Evolutionary conservation across 1,140 invertebrate genomes (phyloP).

Genomic region (Drosophila bocki): DNA sequence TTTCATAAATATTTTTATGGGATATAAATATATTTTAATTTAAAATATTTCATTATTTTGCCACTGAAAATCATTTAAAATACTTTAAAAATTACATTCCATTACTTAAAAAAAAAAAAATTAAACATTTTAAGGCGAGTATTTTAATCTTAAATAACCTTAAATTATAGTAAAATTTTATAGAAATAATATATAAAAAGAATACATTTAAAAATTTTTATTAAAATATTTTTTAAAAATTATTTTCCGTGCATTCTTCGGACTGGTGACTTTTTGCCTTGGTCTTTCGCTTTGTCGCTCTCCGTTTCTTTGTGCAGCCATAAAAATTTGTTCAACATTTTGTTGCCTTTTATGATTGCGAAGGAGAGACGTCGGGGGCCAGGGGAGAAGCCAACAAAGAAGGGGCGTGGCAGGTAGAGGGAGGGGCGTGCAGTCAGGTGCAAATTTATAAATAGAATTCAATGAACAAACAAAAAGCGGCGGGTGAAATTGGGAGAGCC

Average conservation of each 20-base stretch:
- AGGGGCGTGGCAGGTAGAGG: background rate
- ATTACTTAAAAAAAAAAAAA: too few relatives aligned
- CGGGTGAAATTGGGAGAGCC: background rate
- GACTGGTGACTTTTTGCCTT: conserved; percentile 28
- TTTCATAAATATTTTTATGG: too few relatives aligned
- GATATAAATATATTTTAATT: too few relatives aligned
- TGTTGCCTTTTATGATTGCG: conserved; percentile 58
- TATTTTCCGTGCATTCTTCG: conserved; percentile 3
- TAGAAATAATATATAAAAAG: too few relatives aligned
- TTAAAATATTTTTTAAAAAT: background rate
- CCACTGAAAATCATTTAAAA: too few relatives aligned
- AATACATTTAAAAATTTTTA: too few relatives aligned
- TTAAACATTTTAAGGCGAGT: too few relatives aligned
- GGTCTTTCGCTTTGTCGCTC: conserved; percentile 31
- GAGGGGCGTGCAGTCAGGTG: conserved; percentile 24
- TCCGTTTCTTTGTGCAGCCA: conserved; percentile 47
- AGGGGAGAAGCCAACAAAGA: conserved; percentile 17
- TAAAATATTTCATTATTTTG: too few relatives aligned
- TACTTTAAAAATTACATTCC: too few relatives aligned
- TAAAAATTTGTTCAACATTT: conserved; percentile 61
- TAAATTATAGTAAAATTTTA: too few relatives aligned
- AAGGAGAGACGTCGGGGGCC: background rate
- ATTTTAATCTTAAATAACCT: too few relatives aligned
- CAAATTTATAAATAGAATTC: conserved; percentile 51
- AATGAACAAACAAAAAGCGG: conserved; percentile 41